Conservation (phyloP, 2,888 invertebrate species). For the Balanococcus diminutus region DNA sequence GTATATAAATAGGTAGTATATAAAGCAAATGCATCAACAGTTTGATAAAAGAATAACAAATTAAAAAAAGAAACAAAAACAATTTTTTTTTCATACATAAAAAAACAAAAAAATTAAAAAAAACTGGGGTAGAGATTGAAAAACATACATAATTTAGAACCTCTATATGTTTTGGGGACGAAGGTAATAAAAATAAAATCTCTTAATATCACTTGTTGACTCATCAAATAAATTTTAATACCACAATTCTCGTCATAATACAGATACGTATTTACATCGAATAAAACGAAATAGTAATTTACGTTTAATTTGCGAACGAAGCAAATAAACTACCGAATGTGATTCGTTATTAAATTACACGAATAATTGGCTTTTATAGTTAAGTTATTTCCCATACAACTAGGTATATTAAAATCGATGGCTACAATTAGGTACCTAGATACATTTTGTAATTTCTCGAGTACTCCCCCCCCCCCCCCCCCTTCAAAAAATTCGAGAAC, state of each 20-base stretch:
- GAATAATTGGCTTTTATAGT: not conserved
- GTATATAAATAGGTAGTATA: not conserved
- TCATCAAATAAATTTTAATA: constrained; percentile 3
- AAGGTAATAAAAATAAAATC: not conserved
- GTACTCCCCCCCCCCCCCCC: no score
- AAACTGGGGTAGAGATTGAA: not conserved
- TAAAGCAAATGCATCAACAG: constrained; percentile 24
- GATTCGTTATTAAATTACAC: not conserved
- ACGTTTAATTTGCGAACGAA: not conserved
- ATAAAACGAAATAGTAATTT: not conserved
- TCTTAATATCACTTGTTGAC: constrained; percentile 19
- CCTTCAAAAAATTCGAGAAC: no score
- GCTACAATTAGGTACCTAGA: not conserved
- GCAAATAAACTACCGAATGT: not conserved
- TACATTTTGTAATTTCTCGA: not conserved
- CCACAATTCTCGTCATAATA: constrained; percentile 19
- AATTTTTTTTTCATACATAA: not conserved
- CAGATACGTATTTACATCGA: not conserved
- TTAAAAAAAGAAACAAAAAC: not conserved
- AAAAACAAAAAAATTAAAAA: not conserved
- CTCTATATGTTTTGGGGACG: not conserved
- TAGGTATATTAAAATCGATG: not conserved
- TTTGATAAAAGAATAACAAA: constrained; percentile 12
- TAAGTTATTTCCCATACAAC: not conserved
- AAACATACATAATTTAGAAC: not conserved